Evolutionary conservation across 2,888 invertebrate species (phyloP).

Genomic region (Synanthedon formicaeformis): DNA sequence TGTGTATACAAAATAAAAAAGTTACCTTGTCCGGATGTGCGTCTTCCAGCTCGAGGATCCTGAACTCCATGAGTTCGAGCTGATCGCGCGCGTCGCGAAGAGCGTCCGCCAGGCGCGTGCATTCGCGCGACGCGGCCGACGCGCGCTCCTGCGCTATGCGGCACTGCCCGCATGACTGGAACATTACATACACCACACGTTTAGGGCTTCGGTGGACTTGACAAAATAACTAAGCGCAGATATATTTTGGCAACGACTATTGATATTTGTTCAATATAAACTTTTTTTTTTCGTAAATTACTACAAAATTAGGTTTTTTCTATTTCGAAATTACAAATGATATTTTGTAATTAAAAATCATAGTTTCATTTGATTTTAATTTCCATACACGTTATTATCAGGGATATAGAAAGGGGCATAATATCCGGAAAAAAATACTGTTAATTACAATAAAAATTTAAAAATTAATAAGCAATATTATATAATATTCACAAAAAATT

Average conservation of each 20-base stretch:
- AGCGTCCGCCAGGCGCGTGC: constrained; percentile 74
- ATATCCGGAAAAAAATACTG: no score
- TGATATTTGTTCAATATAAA: neutral
- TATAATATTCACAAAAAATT: no score
- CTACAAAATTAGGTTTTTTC: no score
- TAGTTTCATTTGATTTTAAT: no score
- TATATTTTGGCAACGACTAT: constrained; percentile 16
- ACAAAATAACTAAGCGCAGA: no score
- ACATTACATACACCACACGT: neutral
- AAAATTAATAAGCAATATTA: no score
- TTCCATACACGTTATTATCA: no score
- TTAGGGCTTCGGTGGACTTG: neutral
- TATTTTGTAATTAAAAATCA: no score
- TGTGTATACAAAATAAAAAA: neutral
- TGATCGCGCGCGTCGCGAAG: constrained; percentile 81
- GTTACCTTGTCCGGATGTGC: constrained; percentile 64
- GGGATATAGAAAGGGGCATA: no score
- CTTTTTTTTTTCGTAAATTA: no score
- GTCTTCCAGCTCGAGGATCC: constrained; percentile 81
- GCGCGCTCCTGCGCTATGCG: constrained; percentile 56
- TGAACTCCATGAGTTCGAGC: constrained; percentile 83
- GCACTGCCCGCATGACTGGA: constrained; percentile 60
- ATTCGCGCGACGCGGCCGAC: constrained; percentile 53
- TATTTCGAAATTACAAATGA: no score
- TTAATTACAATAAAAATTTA: no score